Evolutionary conservation across 1,140 invertebrate species (phyloP), one percentile per base, ranked within the genome.

Genomic region (Zaprionus kolodkinae): DNA sequence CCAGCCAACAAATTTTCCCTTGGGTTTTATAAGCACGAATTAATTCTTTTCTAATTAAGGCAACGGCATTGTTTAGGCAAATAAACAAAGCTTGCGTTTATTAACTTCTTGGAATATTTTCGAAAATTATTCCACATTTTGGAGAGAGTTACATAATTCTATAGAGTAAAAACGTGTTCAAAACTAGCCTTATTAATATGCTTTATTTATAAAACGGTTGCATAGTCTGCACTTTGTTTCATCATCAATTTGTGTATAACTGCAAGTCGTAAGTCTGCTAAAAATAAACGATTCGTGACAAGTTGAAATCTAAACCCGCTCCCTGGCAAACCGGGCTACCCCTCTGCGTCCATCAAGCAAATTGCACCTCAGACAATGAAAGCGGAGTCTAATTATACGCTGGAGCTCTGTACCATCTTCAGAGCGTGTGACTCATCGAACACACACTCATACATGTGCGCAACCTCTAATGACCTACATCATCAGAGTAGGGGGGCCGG

Each of bases 261-360:
- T 5, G 21, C 35, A 27, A n/a, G 27, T 48, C 50, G 71, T 68
- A 81, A 60, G 35, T 40, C 60, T 15, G 76, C 82, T 86, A 87
- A 73, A 87, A 79, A 87, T 87, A 86, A 79, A 76, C 68, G 68
- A 87, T 76, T 87, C 82, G 82, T 86, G 82, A 86, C 83, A 87
- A 87, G 82, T 75, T 59, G 61, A 59, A 59, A 57, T 73, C 17
- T 21, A 54, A 55, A 0, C 33, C 35, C 45, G n/a, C n/a, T n/a
- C 2, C 52, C 21, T 33, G 4, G 9, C 13, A 27, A 27, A 27
- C 1, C 25, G 1, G 25, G 6, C 40, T n/a, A 15, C 40, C 13
- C 15, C 35, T 12, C 35, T 21, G 21, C 17, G 21, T 17, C 9
- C 25, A 48, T n/a, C 45, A 35, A 72, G 66, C 71, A 55, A 61